These are phyloP conservation scores for Trogon melanurus DNA, from an alignment of 2,113 vertebrate genomes.

Conservation along the genomic window DNA sequence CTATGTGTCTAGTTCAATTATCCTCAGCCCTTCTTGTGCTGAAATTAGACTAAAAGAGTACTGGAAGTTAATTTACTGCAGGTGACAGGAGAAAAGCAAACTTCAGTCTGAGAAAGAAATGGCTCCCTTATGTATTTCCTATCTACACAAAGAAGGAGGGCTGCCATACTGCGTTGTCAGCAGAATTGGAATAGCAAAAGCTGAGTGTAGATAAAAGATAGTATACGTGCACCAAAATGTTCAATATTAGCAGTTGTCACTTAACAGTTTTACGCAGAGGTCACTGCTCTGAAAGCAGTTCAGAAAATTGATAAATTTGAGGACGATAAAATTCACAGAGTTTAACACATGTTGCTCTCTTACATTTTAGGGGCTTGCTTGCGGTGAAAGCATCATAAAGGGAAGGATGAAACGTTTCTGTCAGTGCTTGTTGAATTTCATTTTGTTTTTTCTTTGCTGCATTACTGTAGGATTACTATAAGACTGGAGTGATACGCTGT, in stretches of 20 bases:
- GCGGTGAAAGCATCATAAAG: not conserved
- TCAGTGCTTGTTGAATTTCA: not conserved
- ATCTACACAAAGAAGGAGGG: not conserved
- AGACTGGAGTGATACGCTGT: constrained; percentile 97
- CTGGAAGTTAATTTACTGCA: not conserved
- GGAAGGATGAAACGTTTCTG: not conserved
- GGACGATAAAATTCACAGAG: not conserved
- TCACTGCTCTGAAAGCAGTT: not conserved
- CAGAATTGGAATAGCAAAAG: not conserved
- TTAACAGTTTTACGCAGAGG: not conserved
- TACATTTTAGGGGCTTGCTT: not conserved
- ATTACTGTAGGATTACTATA: constrained; percentile 92
- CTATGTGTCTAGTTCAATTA: not conserved
- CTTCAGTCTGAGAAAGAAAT: not conserved
- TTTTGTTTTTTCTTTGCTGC: not conserved
- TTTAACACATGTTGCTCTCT: not conserved
- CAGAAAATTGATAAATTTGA: not conserved
- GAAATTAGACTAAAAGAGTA: not conserved
- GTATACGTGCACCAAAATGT: not conserved
- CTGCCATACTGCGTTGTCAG: not conserved
- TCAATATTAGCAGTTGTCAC: not conserved
- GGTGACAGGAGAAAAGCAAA: not conserved
- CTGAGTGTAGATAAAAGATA: not conserved
- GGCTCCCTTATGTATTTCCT: not conserved
- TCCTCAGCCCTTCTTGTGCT: not conserved